Evolutionary conservation across 2,797 vertebrate genomes (phyloP).

Genomic region (Lepilemur septentrionalis): DNA sequence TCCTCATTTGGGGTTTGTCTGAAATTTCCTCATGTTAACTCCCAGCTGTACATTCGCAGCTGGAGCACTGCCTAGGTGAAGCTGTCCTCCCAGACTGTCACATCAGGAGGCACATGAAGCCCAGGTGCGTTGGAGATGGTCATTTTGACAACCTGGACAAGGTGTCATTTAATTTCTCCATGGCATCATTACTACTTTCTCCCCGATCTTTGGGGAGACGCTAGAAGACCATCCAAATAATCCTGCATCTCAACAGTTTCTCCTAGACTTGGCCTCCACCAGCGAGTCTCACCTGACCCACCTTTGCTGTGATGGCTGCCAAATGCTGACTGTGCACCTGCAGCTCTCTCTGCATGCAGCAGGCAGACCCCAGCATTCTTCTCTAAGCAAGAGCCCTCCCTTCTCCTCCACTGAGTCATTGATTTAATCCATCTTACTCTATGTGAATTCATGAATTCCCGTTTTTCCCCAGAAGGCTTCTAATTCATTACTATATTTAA

Average conservation of each 20-base stretch:
- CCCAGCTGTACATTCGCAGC: background rate
- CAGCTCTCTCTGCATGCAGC: background rate
- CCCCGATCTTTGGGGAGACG: background rate
- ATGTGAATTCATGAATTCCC: background rate
- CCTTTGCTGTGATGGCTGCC: background rate
- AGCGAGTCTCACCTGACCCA: background rate
- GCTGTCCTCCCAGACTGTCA: too few species aligned
- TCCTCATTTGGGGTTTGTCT: background rate
- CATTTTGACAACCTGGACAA: background rate
- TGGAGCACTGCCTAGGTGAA: too few species aligned
- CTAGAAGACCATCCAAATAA: background rate
- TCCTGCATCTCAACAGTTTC: background rate
- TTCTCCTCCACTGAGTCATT: background rate
- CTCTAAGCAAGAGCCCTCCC: background rate
- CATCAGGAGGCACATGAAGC: background rate
- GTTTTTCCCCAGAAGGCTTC: background rate
- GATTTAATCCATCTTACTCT: background rate
- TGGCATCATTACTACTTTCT: background rate
- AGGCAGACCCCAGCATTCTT: rapidly evolving
- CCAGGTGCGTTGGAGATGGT: background rate
- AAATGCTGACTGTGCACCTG: background rate
- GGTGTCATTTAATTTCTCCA: background rate
- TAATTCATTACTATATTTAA: background rate
- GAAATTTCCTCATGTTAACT: background rate
- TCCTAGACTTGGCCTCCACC: background rate